Evolutionary conservation across 1,140 invertebrate genomes (phyloP).

Genomic region (Drosophila saltans): DNA sequence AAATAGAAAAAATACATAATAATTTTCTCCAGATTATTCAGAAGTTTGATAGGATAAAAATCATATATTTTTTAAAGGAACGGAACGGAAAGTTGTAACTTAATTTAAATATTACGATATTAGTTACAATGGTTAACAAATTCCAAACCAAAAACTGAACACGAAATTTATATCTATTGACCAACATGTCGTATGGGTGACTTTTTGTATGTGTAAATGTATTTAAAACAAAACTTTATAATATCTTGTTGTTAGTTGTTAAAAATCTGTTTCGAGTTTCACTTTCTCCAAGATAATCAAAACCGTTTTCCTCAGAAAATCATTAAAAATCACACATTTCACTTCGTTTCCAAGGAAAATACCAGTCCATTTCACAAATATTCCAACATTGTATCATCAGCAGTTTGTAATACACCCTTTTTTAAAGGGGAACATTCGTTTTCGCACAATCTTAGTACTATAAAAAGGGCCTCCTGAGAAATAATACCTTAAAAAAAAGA

Average conservation of each 20-base stretch:
- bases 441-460: background rate
- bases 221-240: background rate
- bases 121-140: no score
- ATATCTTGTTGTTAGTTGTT: background rate
- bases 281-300: background rate
- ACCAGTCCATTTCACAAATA: conserved; percentile 8
- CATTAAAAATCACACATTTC: conserved; percentile 20
- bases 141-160: no score
- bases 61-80: no score
- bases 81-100: no score
- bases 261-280: background rate
- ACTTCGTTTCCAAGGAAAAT: conserved; percentile 6
- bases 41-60: no score
- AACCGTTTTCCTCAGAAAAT: conserved; percentile 4
- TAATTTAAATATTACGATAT: no score
- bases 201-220: background rate
- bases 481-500: background rate
- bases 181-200: background rate
- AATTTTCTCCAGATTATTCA: no score
- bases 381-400: background rate
- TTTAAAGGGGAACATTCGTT: background rate
- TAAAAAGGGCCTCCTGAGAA: background rate
- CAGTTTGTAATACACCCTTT: conserved; percentile 9
- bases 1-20: no score
- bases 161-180: background rate